phyloP scores from a whole-genome alignment of 2,888 invertebrate species.

The Heterodera filipjevi region DNA sequence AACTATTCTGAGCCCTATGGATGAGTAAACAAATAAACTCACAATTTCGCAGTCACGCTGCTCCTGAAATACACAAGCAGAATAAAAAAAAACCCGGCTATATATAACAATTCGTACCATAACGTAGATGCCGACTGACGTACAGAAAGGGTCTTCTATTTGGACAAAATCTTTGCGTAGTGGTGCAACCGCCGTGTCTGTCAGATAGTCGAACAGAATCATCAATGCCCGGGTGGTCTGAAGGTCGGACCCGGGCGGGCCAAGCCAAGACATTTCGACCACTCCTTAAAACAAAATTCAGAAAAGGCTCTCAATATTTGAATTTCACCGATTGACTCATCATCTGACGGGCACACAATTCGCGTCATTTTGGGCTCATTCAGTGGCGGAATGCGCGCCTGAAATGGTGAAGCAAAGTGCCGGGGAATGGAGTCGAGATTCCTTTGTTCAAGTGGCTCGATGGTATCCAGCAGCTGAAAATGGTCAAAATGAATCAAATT shows the following conservation, averaged over 20 bases:
- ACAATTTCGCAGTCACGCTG: constrained; percentile 48
- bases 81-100: not conserved
- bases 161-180: constrained; percentile 71
- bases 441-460: constrained; percentile 42
- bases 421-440: constrained; percentile 39
- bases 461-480: constrained; percentile 26
- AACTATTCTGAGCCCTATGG: not conserved
- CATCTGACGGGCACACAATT: constrained; percentile 58
- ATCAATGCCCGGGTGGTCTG: constrained; percentile 43
- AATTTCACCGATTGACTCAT: constrained; percentile 41
- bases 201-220: constrained; percentile 71
- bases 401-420: constrained; percentile 55
- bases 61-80: constrained; percentile 24
- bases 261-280: constrained; percentile 63
- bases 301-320: too few relatives aligned
- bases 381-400: constrained; percentile 36
- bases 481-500: not conserved
- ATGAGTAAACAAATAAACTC: too few relatives aligned
- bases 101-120: not conserved
- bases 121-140: constrained; percentile 38
- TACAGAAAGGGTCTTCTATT: constrained; percentile 52
- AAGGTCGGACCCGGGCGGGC: constrained; percentile 37
- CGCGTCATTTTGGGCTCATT: constrained; percentile 41
- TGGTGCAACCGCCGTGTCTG: constrained; percentile 84
- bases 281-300: constrained; percentile 42